A percentile compares a stretch with the other conserved stretches of the same genome.
These are phyloP conservation scores for Sarotherodon lohbergeri DNA, from an alignment of 2,113 vertebrate species.

Conservation along the genomic window DNA sequence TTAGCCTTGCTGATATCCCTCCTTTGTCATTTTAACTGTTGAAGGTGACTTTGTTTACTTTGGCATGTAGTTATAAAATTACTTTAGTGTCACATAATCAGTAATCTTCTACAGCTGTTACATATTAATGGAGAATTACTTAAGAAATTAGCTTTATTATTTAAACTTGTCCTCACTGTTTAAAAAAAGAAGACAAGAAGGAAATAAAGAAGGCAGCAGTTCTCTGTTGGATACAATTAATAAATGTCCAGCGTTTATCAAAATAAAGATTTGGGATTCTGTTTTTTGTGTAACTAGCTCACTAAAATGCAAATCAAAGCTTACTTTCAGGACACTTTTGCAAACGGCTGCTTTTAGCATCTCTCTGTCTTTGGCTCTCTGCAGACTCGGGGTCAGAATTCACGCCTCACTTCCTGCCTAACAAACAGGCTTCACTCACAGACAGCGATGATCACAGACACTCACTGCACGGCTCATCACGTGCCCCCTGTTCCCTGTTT, in stretches of 20 bases:
- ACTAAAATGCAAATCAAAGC: not conserved
- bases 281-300: not conserved
- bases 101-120: not conserved
- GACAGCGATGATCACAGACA: not conserved
- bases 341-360: not conserved
- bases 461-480: not conserved
- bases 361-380: not conserved
- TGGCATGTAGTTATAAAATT: not conserved
- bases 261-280: not conserved
- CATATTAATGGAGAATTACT: not conserved
- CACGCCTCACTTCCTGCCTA: not conserved
- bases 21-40: not conserved
- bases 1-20: not conserved
- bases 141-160: not conserved
- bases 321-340: not conserved
- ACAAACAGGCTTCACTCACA: not conserved
- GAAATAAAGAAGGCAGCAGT: not conserved
- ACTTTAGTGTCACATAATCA: not conserved
- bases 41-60: not conserved
- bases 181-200: not conserved
- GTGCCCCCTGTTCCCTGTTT: not conserved
- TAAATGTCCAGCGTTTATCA: constrained; percentile 19
- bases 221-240: not conserved
- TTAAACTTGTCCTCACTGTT: not conserved
- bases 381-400: not conserved